These are phyloP conservation scores for Lasius platythorax DNA, from an alignment of 2,888 invertebrate genomes.

Conservation along the genomic window DNA sequence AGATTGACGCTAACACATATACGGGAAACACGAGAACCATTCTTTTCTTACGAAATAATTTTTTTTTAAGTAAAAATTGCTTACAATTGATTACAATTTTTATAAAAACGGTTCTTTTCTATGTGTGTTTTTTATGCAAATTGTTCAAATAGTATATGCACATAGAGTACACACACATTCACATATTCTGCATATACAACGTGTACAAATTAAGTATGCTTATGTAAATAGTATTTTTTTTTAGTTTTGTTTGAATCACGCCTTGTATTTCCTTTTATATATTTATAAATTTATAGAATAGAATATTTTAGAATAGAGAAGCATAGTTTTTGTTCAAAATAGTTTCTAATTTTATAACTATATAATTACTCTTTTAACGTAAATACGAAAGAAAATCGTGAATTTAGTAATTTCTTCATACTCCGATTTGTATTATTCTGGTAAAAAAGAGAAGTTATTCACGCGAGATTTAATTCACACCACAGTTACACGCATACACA, in stretches of 20 bases:
- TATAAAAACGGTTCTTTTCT: not conserved
- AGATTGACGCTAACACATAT: constrained; percentile 84
- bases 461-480: not conserved
- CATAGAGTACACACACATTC: not conserved
- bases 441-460: not conserved
- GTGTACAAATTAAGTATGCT: constrained; percentile 2
- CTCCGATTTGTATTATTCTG: not conserved
- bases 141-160: not conserved
- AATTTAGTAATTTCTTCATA: not conserved
- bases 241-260: not conserved
- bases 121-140: constrained; percentile 1
- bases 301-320: not conserved
- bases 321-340: not conserved
- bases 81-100: constrained; percentile 8
- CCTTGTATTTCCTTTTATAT: not conserved
- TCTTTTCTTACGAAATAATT: not conserved
- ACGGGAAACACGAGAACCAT: not conserved
- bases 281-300: constrained; percentile 1
- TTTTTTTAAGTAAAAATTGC: not conserved
- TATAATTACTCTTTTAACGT: not conserved
- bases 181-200: not conserved
- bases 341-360: constrained; percentile 2
- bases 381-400: not conserved
- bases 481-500: constrained; percentile 16
- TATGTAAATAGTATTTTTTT: not conserved